A percentile compares a stretch with the other conserved stretches of the same genome.
Evolutionary conservation across 2,113 vertebrate species (phyloP).

Genomic region (Marmota monax): DNA sequence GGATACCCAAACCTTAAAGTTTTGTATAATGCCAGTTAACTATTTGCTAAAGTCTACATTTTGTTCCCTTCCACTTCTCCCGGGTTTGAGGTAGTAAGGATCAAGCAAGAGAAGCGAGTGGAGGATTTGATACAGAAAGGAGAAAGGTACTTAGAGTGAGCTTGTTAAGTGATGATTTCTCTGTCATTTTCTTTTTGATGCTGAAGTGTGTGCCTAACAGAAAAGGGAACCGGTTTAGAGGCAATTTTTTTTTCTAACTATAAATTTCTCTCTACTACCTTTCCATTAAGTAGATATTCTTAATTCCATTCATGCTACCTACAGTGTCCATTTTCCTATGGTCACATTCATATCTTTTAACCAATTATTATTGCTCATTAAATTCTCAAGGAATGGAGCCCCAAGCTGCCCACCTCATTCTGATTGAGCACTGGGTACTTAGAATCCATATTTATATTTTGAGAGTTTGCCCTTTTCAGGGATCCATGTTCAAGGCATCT

Average conservation of each 20-base stretch:
- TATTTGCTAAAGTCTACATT: neutral
- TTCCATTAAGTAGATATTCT: neutral
- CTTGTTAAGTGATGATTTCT: neutral
- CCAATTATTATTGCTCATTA: neutral
- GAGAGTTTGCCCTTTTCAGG: neutral
- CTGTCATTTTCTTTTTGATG: neutral
- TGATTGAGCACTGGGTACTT: neutral
- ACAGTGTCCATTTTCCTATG: neutral
- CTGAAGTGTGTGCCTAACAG: neutral
- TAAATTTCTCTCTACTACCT: neutral
- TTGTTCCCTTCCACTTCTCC: neutral
- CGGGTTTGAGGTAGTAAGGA: neutral
- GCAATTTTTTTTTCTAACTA: neutral
- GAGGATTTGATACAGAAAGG: neutral
- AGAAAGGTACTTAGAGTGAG: too few relatives aligned
- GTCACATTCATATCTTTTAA: neutral
- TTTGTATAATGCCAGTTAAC: neutral
- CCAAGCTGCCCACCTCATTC: neutral
- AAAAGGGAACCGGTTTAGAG: neutral
- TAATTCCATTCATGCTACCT: neutral
- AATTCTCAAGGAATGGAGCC: neutral
- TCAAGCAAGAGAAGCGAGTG: too few relatives aligned
- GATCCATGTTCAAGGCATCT: neutral
- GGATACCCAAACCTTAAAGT: neutral
- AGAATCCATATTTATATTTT: constrained; percentile 4